A percentile compares a stretch with the other conserved stretches of the same genome.
Evolutionary conservation across 2,113 vertebrate genomes (phyloP).

Genomic region (Riparia riparia): DNA sequence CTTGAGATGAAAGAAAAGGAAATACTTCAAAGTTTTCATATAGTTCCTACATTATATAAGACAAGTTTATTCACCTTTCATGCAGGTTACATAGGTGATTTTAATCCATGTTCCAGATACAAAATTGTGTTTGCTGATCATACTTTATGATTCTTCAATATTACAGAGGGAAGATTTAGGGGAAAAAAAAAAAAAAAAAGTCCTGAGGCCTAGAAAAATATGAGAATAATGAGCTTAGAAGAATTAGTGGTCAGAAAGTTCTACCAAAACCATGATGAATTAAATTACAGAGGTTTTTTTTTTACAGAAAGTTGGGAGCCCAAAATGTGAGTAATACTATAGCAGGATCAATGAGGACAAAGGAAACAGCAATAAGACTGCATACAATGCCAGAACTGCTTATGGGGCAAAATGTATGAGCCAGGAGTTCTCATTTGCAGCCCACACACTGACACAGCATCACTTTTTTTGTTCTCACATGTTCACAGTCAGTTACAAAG

Average conservation of each 20-base stretch:
- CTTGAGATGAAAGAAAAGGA: not conserved
- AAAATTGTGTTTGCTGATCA: not conserved
- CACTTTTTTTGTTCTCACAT: conserved; percentile 67
- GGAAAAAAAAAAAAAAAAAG: not conserved
- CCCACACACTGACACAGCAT: conserved; percentile 68
- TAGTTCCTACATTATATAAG: not conserved
- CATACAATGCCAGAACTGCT: conserved; percentile 64
- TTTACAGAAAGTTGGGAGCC: conserved; percentile 17
- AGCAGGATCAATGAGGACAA: conserved; percentile 64
- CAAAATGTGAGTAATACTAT: conserved; percentile 51
- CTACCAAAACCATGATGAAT: conserved; percentile 9
- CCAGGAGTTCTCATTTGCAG: conserved; percentile 62
- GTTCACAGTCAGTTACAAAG: conserved; percentile 53
- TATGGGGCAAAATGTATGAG: conserved; percentile 64
- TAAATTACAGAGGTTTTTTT: not conserved
- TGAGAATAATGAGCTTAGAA: not conserved
- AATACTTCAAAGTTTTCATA: not conserved
- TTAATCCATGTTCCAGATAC: not conserved
- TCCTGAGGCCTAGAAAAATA: not conserved
- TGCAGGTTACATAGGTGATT: not conserved
- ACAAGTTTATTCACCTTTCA: not conserved
- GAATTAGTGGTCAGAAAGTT: conserved; percentile 28
- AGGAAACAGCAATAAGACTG: conserved; percentile 60
- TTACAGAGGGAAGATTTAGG: not conserved
- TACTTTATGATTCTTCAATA: not conserved